A percentile compares a stretch with the other conserved stretches of the same genome.
Conservation (phyloP, 37 sponge, comb jelly and placozoan genomes). For the Theonella swinhoei region DNA sequence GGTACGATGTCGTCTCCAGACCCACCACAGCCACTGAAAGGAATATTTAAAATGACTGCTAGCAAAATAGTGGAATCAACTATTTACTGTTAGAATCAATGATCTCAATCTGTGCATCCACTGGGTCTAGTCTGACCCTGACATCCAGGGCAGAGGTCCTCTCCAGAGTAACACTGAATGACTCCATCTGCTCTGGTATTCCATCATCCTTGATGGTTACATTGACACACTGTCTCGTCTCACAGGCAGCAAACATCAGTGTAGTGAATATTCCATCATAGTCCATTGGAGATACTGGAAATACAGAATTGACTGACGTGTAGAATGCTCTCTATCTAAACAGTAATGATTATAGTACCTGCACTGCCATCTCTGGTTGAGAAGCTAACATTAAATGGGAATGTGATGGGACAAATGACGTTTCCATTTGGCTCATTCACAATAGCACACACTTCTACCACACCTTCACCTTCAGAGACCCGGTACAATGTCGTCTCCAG, state of each 20-base stretch:
- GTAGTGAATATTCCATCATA: background rate
- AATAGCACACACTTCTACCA: background rate
- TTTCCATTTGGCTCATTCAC: background rate
- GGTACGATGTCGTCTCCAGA: too few species aligned
- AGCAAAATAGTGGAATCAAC: too few species aligned
- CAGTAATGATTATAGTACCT: background rate
- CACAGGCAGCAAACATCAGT: background rate
- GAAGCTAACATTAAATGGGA: background rate
- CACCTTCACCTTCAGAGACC: background rate
- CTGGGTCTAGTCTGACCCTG: background rate
- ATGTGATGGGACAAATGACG: background rate
- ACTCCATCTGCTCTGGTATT: background rate
- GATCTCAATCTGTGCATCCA: background rate
- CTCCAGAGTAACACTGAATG: background rate
- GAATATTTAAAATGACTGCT: too few species aligned
- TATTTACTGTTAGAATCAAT: constrained; percentile 3
- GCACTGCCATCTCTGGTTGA: background rate
- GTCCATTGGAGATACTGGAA: background rate
- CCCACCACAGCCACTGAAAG: too few species aligned
- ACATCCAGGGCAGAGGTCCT: background rate
- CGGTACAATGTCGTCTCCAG: background rate
- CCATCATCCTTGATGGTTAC: background rate
- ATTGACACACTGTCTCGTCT: background rate
- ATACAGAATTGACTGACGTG: too few species aligned
- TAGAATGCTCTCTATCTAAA: too few species aligned